A percentile compares a stretch with the other conserved stretches of the same genome.
Conservation (phyloP, 2,113 vertebrate species). For the Aleadryas rufinucha region DNA sequence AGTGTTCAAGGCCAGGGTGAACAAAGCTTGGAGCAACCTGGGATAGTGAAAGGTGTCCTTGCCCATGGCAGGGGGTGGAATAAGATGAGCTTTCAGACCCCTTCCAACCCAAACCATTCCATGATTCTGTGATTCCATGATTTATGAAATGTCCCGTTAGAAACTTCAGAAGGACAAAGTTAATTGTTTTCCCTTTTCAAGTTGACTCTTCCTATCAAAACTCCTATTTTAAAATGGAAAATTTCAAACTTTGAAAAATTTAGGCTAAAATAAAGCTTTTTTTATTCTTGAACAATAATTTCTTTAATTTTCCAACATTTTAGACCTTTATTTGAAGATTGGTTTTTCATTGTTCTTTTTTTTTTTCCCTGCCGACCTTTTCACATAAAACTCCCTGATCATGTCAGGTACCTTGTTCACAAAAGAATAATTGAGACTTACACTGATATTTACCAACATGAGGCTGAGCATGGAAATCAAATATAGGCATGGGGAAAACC, state of each 20-base stretch:
- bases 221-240: not conserved
- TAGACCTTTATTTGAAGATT: not conserved
- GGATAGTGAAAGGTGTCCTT: not conserved
- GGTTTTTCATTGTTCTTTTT: not conserved
- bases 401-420: not conserved
- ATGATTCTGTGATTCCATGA: not conserved
- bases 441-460: not conserved
- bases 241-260: not conserved
- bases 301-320: not conserved
- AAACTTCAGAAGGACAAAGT: not conserved
- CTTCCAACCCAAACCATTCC: not conserved
- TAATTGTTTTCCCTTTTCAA: not conserved
- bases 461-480: not conserved
- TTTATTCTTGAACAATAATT: not conserved
- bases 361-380: not conserved
- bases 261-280: not conserved
- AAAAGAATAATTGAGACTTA: slow-evolving; percentile 18
- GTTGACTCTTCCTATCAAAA: not conserved
- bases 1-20: not conserved
- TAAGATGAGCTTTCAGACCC: not conserved
- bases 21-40: rapidly evolving
- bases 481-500: not conserved
- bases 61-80: not conserved
- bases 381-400: not conserved
- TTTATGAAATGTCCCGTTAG: not conserved